phyloP scores from a whole-genome alignment of 2,888 invertebrate genomes.

The Deilephila porcellus region DNA sequence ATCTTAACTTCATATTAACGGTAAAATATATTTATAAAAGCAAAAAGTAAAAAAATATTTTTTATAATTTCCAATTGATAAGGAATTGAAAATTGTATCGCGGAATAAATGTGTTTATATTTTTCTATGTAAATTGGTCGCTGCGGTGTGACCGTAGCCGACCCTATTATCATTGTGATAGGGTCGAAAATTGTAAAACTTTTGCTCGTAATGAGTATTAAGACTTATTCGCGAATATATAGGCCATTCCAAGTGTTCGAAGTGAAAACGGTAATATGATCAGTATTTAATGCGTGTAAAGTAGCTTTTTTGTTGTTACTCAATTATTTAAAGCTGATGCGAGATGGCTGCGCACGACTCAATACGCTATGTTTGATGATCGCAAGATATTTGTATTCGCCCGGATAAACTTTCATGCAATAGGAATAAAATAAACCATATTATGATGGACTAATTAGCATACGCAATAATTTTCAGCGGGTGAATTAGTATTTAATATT shows the following conservation, averaged over 20 bases:
- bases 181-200: background rate
- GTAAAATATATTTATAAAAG: background rate
- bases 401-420: no score
- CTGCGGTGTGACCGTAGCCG: conserved; percentile 16
- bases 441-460: no score
- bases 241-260: conserved; percentile 16
- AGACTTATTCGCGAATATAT: conserved; percentile 4
- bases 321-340: background rate
- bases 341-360: background rate
- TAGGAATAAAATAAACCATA: no score
- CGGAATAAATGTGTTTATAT: conserved; percentile 8
- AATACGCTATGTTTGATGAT: no score
- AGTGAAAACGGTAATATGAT: background rate
- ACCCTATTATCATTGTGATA: background rate
- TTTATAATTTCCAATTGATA: background rate
- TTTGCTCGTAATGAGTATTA: conserved; percentile 6
- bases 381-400: no score
- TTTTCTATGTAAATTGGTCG: conserved; percentile 1
- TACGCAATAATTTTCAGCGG: no score
- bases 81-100: conserved; percentile 18
- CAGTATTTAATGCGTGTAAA: conserved; percentile 4
- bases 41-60: conserved; percentile 2
- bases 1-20: background rate
- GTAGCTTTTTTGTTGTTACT: conserved; percentile 27
- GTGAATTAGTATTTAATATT: no score